A percentile compares a stretch with the other conserved stretches of the same genome.
phyloP scores from a whole-genome alignment of 1,140 invertebrate genomes.

The Drosophila sturtevanti region DNA sequence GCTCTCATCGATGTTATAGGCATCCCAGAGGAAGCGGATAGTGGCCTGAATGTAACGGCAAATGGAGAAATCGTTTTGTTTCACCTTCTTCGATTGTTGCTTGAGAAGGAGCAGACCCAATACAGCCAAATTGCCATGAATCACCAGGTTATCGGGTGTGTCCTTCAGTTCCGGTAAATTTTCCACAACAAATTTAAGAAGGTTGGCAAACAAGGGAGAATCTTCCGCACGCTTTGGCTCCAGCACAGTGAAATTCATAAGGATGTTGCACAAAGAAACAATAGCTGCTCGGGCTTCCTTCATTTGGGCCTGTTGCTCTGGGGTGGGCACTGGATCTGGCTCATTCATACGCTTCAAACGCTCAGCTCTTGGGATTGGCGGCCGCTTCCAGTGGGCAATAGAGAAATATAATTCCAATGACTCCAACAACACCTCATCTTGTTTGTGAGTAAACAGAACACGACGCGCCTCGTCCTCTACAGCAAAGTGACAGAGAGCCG shows the following conservation, averaged over 20 bases:
- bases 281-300: constrained; percentile 91
- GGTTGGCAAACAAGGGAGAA: constrained; percentile 88
- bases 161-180: constrained; percentile 93
- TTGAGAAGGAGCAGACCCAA: constrained; percentile 92
- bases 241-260: constrained; percentile 95
- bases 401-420: constrained; percentile 92
- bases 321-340: constrained; percentile 89
- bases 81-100: constrained; percentile 90
- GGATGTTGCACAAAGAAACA: constrained; percentile 93
- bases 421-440: constrained; percentile 91
- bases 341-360: constrained; percentile 88
- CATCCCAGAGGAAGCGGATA: constrained; percentile 95
- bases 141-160: constrained; percentile 91
- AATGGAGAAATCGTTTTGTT: constrained; percentile 93
- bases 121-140: constrained; percentile 92
- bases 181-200: constrained; percentile 93
- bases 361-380: constrained; percentile 90
- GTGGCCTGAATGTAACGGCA: constrained; percentile 93
- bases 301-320: constrained; percentile 90
- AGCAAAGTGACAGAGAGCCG: constrained; percentile 94
- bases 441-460: constrained; percentile 90
- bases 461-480: constrained; percentile 94
- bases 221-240: constrained; percentile 92
- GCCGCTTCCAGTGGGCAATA: constrained; percentile 93
- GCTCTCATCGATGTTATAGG: constrained; percentile 93